A percentile compares a stretch with the other conserved stretches of the same genome.
These are phyloP conservation scores for Teleogryllus occipitalis DNA, from an alignment of 1,140 invertebrate species.

Conservation along the genomic window DNA sequence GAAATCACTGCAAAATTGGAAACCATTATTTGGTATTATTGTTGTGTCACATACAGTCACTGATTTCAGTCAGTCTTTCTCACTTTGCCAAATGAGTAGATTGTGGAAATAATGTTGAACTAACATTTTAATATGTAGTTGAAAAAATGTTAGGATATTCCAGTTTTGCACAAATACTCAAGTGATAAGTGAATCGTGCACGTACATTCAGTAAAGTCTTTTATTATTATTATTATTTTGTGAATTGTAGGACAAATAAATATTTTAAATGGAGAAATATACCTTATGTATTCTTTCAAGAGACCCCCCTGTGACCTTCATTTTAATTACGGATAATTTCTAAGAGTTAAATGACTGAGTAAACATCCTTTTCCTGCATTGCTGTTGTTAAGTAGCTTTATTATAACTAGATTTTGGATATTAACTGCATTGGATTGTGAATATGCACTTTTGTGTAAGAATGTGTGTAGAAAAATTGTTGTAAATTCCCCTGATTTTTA, in stretches of 20 bases:
- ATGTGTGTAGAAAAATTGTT: constrained; percentile 8
- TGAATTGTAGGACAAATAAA: background rate
- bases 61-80: background rate
- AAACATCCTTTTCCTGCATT: too few species aligned
- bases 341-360: too few species aligned
- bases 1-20: background rate
- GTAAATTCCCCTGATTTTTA: constrained; percentile 23
- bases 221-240: constrained; percentile 6
- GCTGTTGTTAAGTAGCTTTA: too few species aligned
- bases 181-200: background rate
- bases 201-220: background rate
- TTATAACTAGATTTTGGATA: too few species aligned
- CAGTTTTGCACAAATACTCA: background rate
- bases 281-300: background rate
- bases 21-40: background rate
- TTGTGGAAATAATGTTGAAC: background rate
- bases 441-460: background rate
- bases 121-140: background rate
- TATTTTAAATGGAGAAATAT: background rate
- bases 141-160: background rate
- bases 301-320: background rate
- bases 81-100: background rate
- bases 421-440: too few species aligned
- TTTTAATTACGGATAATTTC: background rate
- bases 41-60: background rate